Evolutionary conservation across 2,888 invertebrate species (phyloP).

Genomic region (Tanypteryx hageni): DNA sequence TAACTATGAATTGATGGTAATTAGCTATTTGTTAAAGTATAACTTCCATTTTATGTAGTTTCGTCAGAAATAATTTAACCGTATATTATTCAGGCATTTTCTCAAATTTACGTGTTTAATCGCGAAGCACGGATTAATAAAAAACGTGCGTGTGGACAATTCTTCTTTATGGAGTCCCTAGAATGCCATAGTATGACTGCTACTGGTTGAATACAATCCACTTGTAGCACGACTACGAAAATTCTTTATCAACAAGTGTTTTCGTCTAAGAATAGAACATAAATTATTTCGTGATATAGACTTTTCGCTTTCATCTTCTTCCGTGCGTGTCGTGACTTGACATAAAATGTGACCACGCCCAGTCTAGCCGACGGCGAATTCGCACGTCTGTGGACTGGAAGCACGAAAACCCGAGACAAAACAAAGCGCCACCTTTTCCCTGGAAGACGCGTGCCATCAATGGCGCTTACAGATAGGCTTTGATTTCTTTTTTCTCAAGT

Average conservation of each 20-base stretch:
- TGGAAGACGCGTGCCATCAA: slow-evolving; percentile 19
- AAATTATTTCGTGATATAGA: slow-evolving; percentile 49
- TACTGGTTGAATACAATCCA: slow-evolving; percentile 20
- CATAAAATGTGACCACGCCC: slow-evolving; percentile 58
- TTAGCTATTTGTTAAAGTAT: too few relatives aligned
- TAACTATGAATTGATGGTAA: too few relatives aligned
- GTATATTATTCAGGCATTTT: too few relatives aligned
- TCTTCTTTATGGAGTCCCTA: too few relatives aligned
- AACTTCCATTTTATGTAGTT: too few relatives aligned
- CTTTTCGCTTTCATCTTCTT: slow-evolving; percentile 44
- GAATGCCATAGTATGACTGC: background rate
- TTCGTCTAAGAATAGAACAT: slow-evolving; percentile 57
- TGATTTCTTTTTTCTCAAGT: background rate
- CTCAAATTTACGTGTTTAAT: too few relatives aligned
- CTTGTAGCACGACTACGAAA: slow-evolving; percentile 36
- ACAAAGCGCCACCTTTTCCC: background rate
- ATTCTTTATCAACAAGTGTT: slow-evolving; percentile 54
- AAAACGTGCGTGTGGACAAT: too few relatives aligned
- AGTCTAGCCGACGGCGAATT: slow-evolving; percentile 30
- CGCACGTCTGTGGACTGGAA: slow-evolving; percentile 21
- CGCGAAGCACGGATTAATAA: too few relatives aligned
- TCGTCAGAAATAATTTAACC: too few relatives aligned
- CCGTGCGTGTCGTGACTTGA: slow-evolving; percentile 60
- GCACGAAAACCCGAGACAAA: slow-evolving; percentile 37
- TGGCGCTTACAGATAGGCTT: background rate